Evolutionary conservation across 2,797 vertebrate species (phyloP).

Genomic region (Gobionotothen gibberifrons): DNA sequence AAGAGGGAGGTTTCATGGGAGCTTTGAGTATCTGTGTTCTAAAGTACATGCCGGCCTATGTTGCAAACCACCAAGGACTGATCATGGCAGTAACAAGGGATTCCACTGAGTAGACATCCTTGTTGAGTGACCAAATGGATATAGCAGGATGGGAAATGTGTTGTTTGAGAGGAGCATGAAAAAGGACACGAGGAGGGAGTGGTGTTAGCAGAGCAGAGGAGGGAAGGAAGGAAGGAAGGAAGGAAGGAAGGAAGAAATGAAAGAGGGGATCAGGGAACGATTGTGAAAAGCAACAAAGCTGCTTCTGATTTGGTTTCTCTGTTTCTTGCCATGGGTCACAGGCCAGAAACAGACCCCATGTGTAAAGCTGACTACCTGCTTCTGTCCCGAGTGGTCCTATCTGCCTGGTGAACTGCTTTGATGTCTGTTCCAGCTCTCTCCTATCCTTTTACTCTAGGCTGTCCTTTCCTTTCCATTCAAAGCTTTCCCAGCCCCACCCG

Average conservation of each 20-base stretch:
- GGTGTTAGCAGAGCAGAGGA: slow-evolving; percentile 27
- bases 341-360: slow-evolving; percentile 42
- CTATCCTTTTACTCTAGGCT: slow-evolving; percentile 25
- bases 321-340: slow-evolving; percentile 43
- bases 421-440: slow-evolving; percentile 40
- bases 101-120: slow-evolving; percentile 54
- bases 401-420: slow-evolving; percentile 35
- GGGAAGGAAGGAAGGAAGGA: slow-evolving; percentile 30
- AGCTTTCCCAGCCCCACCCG: slow-evolving; percentile 38
- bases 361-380: slow-evolving; percentile 50
- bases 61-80: slow-evolving; percentile 42
- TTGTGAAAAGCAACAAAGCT: slow-evolving; percentile 47
- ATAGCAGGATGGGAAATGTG: slow-evolving; percentile 75
- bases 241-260: slow-evolving; percentile 18
- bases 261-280: slow-evolving; percentile 48
- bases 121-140: slow-evolving; percentile 65
- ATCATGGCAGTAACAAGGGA: slow-evolving; percentile 52
- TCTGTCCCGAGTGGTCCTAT: slow-evolving; percentile 20
- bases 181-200: slow-evolving; percentile 36
- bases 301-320: slow-evolving; percentile 40
- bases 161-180: slow-evolving; percentile 46
- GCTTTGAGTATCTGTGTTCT: slow-evolving; percentile 46
- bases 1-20: slow-evolving; percentile 45
- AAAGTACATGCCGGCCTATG: slow-evolving; percentile 28
- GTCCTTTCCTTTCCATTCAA: slow-evolving; percentile 33